A percentile compares a stretch with the other conserved stretches of the same genome.
phyloP scores from a whole-genome alignment of 1,140 invertebrate species.

The Bradynema listronoti region DNA sequence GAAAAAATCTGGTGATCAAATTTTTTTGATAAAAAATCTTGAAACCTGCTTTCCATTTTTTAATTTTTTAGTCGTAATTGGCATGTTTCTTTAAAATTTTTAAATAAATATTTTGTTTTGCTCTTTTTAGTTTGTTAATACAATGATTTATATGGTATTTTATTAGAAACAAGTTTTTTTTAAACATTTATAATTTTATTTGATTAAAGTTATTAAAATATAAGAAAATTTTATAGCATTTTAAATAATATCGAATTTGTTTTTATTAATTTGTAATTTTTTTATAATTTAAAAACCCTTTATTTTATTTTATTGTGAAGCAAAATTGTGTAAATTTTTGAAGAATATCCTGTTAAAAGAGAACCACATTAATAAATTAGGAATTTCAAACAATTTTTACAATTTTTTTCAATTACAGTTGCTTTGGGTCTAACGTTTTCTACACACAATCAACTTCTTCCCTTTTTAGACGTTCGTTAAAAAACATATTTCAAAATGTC shows the following conservation, averaged over 20 bases:
- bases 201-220: not conserved
- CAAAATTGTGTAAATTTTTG: not conserved
- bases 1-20: not conserved
- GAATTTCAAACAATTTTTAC: constrained; percentile 2
- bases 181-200: no score
- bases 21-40: not conserved
- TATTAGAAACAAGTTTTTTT: no score
- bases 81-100: not conserved
- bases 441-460: no score
- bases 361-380: not conserved
- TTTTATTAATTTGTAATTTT: not conserved
- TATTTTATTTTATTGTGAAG: not conserved
- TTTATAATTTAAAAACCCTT: not conserved
- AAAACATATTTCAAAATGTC: constrained; percentile 12
- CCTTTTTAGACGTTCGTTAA: no score
- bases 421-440: constrained; percentile 1
- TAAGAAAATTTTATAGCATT: not conserved
- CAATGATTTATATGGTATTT: not conserved
- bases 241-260: not conserved
- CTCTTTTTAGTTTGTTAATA: not conserved
- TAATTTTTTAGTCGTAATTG: not conserved
- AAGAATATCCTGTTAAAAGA: not conserved
- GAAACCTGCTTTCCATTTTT: constrained; percentile 6
- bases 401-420: constrained; percentile 3
- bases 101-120: not conserved